Evolutionary conservation across 2,113 vertebrate species (phyloP), one percentile per base, ranked within the genome.

Genomic region (Menura novaehollandiae): DNA sequence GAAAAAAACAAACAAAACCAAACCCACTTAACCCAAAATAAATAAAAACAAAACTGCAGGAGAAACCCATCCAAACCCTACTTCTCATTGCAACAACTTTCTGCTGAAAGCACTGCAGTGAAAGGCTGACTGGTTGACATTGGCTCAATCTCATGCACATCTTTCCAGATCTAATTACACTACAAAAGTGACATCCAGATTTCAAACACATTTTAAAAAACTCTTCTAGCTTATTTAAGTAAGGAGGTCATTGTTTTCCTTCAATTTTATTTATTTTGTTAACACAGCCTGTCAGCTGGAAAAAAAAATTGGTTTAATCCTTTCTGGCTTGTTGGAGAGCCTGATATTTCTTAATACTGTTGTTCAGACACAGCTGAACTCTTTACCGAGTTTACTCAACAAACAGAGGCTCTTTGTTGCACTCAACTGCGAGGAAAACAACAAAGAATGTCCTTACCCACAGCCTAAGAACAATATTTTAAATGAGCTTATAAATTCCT

Each of bases 371-470:
- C 41, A 95, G 79, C 30, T 39, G 77, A 95, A 91, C 20, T 20
- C 37, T 19, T 66, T 67, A 73, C 41, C 69, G 46, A 77, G 37
- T 49, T 58, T 86, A 60, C 33, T 69, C 37, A 53, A 55, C 39
- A 93, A 81, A 93, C 58, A 91, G 77, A 91, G 58, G 37, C 49
- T 62, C 59, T 84, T 88, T 91, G 67, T 91, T 43, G 37, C 13
- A 53, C 59, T 80, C 6, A 7, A 0, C 11, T 28, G 11, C 4
- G 4, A 53, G 15, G 11, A 68, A 80, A 96, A 83, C 55, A 92
- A 60, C 23, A 52, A 95, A 79, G 44, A 66, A 84, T n/a, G 63
- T 58, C n/a, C 22, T 35, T 27, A 73, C 30, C 24, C 53, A 66
- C 6, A 49, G 59, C 27, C 30, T 44, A 52, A 53, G 22, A 86